Conservation (phyloP, 1,140 invertebrate genomes). For the Paraescarpia echinospica region DNA sequence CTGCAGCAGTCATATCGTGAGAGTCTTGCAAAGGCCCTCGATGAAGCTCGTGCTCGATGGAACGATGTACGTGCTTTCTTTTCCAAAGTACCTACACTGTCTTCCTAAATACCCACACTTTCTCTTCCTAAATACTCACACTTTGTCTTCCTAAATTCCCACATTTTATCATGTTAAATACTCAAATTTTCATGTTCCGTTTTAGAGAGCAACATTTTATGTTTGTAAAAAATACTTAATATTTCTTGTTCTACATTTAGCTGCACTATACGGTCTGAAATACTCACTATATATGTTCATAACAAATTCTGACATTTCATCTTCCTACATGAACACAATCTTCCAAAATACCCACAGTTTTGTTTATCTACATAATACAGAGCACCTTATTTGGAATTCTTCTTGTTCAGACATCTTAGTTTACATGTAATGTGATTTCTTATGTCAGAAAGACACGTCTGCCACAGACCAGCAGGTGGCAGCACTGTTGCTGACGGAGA, state of each 20-base stretch:
- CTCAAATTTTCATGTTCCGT: too few relatives aligned
- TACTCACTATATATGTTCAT: too few relatives aligned
- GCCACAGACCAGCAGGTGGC: background rate
- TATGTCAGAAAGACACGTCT: background rate
- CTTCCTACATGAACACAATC: too few relatives aligned
- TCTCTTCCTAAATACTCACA: background rate
- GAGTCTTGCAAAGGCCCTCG: conserved; percentile 24
- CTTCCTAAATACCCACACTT: too few relatives aligned
- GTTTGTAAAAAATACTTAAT: too few relatives aligned
- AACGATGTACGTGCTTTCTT: conserved; percentile 8
- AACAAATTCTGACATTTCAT: too few relatives aligned
- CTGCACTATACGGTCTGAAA: too few relatives aligned
- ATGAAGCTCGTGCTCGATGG: conserved; percentile 10
- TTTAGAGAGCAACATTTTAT: too few relatives aligned
- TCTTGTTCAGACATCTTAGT: background rate
- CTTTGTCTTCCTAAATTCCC: background rate
- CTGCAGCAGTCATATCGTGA: conserved; percentile 18
- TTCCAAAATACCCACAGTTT: too few relatives aligned
- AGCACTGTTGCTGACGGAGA: conserved; percentile 17
- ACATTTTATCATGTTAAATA: background rate
- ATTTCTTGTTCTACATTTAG: too few relatives aligned
- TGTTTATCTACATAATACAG: background rate
- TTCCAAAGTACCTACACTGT: too few relatives aligned
- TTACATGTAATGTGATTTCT: background rate
- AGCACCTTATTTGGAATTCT: background rate